Conservation (phyloP, 2,113 vertebrate species). For the Todiramphus saurophagus region DNA sequence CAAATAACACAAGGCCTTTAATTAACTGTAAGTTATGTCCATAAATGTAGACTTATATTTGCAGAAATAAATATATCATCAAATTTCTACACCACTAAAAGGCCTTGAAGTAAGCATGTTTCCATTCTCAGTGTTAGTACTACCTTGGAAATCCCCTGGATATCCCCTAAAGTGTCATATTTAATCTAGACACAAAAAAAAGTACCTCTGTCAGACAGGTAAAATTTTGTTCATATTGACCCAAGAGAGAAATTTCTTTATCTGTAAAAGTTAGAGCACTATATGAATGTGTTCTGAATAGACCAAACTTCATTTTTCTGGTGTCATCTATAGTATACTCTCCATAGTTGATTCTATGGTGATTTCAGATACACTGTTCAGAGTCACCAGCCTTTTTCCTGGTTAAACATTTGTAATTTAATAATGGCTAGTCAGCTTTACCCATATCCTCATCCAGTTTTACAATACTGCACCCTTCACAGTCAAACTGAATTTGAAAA, state of each 20-base stretch:
- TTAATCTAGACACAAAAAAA: background rate
- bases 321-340: background rate
- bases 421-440: background rate
- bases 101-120: background rate
- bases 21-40: background rate
- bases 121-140: background rate
- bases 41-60: background rate
- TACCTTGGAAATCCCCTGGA: background rate
- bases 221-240: background rate
- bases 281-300: background rate
- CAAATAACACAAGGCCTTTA: background rate
- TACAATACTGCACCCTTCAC: background rate
- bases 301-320: fast-evolving
- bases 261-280: background rate
- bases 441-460: background rate
- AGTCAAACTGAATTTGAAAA: background rate
- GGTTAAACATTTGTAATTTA: background rate
- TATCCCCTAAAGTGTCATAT: background rate
- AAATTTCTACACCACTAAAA: background rate
- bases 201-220: background rate
- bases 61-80: background rate
- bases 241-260: background rate
- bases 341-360: background rate
- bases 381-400: background rate
- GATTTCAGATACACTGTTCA: background rate